phyloP scores from a whole-genome alignment of 2,797 vertebrate species.

The Eidolon dupreanum region DNA sequence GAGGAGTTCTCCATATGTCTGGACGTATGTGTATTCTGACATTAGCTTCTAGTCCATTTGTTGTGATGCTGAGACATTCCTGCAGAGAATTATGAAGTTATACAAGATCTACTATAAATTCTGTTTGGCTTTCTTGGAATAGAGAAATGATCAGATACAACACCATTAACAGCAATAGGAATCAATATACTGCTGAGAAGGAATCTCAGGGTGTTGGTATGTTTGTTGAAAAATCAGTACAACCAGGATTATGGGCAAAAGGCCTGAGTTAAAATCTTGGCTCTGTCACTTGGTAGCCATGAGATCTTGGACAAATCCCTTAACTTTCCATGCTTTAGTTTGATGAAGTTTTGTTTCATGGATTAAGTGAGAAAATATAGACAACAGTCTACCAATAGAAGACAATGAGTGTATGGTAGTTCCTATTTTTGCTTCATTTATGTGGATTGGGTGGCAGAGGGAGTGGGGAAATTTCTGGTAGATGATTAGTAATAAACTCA shows the following conservation, averaged over 20 bases:
- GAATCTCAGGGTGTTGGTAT: background rate
- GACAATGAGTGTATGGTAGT: background rate
- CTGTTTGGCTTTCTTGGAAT: background rate
- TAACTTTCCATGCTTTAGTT: background rate
- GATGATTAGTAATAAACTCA: background rate
- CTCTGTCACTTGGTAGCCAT: background rate
- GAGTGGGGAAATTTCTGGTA: background rate
- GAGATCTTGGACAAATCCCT: background rate
- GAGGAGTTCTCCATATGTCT: background rate
- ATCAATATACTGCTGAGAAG: background rate
- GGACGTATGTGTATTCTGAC: conserved; percentile 28
- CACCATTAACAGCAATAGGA: background rate
- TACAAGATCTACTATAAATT: background rate
- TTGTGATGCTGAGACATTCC: background rate
- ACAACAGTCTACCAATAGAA: background rate
- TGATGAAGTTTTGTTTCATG: background rate
- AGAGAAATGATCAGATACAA: background rate
- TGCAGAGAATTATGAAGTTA: background rate
- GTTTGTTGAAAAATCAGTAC: background rate
- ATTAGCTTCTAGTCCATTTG: conserved; percentile 22
- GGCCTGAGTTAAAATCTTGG: background rate
- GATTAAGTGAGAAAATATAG: background rate
- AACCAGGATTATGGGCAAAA: background rate
- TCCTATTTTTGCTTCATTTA: background rate
- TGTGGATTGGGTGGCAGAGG: background rate